Evolutionary conservation across 1,140 invertebrate genomes (phyloP).

Genomic region (Aphaenogaster floridana): DNA sequence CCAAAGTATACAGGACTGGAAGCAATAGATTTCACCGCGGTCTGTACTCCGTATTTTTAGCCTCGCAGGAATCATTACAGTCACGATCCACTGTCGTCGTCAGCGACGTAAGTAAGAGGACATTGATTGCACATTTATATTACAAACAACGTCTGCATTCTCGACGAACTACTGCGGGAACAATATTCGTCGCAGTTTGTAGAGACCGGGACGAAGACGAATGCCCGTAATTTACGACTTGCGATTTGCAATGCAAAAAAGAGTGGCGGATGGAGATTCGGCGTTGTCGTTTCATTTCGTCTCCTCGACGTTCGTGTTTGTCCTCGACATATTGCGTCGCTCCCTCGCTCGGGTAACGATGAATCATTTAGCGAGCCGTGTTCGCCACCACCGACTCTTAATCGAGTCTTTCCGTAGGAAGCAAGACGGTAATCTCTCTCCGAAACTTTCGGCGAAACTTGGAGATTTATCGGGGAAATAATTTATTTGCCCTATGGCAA

Average conservation of each 20-base stretch:
- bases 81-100: conserved; percentile 21
- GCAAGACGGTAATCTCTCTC: conserved; percentile 54
- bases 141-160: conserved; percentile 9
- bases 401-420: conserved; percentile 61
- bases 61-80: conserved; percentile 10
- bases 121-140: conserved; percentile 43
- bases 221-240: conserved; percentile 44
- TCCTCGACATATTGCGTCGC: conserved; percentile 45
- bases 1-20: not conserved
- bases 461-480: conserved; percentile 64
- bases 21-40: not conserved
- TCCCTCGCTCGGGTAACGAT: conserved; percentile 43
- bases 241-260: conserved; percentile 62
- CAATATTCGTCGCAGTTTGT: conserved; percentile 8
- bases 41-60: conserved; percentile 20
- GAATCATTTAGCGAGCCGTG: conserved; percentile 58
- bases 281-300: conserved; percentile 47
- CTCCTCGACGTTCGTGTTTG: conserved; percentile 28
- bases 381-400: conserved; percentile 52
- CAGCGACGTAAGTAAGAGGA: not conserved
- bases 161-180: not conserved
- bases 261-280: conserved; percentile 24
- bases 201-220: conserved; percentile 31
- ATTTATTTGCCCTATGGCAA: conserved; percentile 46
- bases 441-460: conserved; percentile 61